A percentile compares a stretch with the other conserved stretches of the same genome.
Conservation (phyloP, 2,888 invertebrate species). For the Rotaria socialis region DNA sequence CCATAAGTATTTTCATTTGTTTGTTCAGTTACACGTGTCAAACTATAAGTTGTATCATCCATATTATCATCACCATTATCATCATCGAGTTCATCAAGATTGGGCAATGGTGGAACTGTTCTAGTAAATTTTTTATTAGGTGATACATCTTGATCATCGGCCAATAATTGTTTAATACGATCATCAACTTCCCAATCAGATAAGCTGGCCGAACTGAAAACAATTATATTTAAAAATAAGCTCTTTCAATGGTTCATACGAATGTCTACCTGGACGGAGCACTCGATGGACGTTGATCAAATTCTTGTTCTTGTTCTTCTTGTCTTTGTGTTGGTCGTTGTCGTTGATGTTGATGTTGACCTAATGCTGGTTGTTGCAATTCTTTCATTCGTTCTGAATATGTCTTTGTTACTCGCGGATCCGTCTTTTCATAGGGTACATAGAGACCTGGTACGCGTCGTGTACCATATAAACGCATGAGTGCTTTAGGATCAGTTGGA, state of each 20-base stretch:
- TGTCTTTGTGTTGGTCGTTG: neutral
- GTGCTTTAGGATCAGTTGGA: conserved; percentile 8
- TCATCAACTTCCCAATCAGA: conserved; percentile 30
- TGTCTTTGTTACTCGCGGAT: neutral
- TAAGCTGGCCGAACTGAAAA: neutral
- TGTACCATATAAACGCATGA: conserved; percentile 26
- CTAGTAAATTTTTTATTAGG: neutral
- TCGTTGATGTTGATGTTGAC: neutral
- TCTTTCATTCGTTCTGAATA: conserved; percentile 23
- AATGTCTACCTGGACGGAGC: neutral
- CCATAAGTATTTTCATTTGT: conserved; percentile 30
- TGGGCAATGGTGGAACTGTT: neutral
- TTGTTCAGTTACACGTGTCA: conserved; percentile 24
- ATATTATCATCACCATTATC: neutral
- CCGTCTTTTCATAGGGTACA: conserved; percentile 14
- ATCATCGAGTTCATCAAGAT: conserved; percentile 21
- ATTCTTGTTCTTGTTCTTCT: neutral
- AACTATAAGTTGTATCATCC: conserved; percentile 29
- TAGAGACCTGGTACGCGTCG: conserved; percentile 21
- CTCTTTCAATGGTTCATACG: neutral
- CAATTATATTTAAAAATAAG: neutral
- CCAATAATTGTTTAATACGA: conserved; percentile 7
- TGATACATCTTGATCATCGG: neutral
- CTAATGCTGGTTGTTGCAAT: neutral
- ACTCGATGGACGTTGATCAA: neutral